Evolutionary conservation across 2,797 vertebrate species (phyloP).

Genomic region (Chromobotia macracanthus): DNA sequence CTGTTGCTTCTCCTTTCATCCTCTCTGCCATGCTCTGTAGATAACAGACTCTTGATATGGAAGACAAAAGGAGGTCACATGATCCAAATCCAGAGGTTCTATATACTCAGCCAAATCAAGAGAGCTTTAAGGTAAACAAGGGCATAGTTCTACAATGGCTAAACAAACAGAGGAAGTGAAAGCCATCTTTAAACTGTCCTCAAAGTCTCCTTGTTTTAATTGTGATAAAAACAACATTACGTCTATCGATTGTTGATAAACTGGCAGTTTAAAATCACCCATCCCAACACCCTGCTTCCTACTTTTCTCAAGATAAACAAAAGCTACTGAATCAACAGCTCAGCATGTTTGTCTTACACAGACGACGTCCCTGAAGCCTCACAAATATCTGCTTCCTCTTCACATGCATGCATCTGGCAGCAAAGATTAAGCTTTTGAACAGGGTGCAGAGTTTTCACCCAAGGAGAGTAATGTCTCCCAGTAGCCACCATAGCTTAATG

Average conservation of each 20-base stretch:
- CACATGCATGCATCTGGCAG: slow-evolving; percentile 42
- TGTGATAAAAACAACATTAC: slow-evolving; percentile 47
- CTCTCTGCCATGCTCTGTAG: slow-evolving; percentile 67
- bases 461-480: slow-evolving; percentile 56
- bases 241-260: slow-evolving; percentile 16
- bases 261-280: slow-evolving; percentile 10
- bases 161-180: slow-evolving; percentile 20
- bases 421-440: slow-evolving; percentile 52
- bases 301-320: slow-evolving; percentile 19
- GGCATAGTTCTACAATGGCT: slow-evolving; percentile 7
- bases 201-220: slow-evolving; percentile 7
- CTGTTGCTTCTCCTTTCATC: slow-evolving; percentile 74
- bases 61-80: slow-evolving; percentile 61
- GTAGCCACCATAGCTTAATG: slow-evolving; percentile 71
- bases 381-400: slow-evolving; percentile 49
- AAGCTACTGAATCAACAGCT: slow-evolving; percentile 46
- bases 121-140: slow-evolving; percentile 24
- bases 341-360: slow-evolving; percentile 47
- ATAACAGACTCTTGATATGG: slow-evolving; percentile 52
- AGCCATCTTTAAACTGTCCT: slow-evolving; percentile 5
- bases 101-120: slow-evolving; percentile 24
- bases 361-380: slow-evolving; percentile 50
- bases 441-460: slow-evolving; percentile 55
- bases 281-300: neutral
- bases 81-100: slow-evolving; percentile 27